Percentiles rank a stretch among this genome's conserved stretches.
Evolutionary conservation across 2,797 vertebrate genomes (phyloP).

Genomic region (Onychomys torridus): DNA sequence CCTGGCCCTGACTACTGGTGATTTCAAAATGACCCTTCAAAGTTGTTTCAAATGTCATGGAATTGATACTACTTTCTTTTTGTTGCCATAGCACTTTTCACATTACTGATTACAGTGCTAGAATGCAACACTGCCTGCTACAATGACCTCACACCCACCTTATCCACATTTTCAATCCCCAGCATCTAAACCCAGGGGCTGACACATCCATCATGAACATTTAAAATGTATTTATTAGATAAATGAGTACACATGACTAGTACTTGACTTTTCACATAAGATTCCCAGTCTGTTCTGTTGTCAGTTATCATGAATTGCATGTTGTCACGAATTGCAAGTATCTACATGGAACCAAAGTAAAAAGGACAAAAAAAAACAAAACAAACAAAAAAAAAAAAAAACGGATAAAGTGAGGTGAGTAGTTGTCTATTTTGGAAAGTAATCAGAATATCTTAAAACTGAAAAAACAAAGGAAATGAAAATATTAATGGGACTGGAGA

Average conservation of each 20-base stretch:
- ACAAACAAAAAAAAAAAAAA: neutral
- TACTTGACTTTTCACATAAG: neutral
- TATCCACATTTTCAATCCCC: neutral
- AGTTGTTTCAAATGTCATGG: neutral
- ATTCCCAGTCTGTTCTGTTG: neutral
- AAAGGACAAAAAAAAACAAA: neutral
- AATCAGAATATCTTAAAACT: slow-evolving; percentile 2
- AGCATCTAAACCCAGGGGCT: neutral
- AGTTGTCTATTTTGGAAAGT: neutral
- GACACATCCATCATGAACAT: neutral
- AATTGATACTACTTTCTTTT: neutral
- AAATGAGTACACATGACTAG: neutral
- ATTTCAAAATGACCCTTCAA: slow-evolving; percentile 37
- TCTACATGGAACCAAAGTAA: neutral
- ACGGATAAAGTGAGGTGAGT: neutral
- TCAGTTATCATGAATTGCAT: neutral
- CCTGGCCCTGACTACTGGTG: neutral
- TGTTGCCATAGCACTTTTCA: neutral
- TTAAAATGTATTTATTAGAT: neutral
- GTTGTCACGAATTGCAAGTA: neutral
- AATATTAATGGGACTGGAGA: neutral
- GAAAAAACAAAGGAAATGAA: neutral
- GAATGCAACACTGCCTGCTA: no score
- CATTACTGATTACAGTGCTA: neutral
- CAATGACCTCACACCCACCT: no score